These are phyloP conservation scores for Lamprologus callipterus DNA, from an alignment of 2,113 vertebrate species.

Conservation along the genomic window DNA sequence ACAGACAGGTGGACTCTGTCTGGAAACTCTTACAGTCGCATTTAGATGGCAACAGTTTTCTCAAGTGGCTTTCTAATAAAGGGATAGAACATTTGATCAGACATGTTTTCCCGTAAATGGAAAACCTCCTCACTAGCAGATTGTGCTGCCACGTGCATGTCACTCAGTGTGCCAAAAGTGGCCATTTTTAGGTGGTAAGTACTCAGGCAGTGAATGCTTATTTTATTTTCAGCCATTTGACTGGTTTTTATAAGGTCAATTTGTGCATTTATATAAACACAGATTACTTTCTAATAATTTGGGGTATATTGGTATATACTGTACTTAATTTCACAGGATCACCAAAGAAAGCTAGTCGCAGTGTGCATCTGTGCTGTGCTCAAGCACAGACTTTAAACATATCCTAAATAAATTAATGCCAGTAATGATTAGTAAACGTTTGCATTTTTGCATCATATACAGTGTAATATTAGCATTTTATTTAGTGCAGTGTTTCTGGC, in stretches of 20 bases:
- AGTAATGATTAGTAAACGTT: background rate
- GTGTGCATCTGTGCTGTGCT: background rate
- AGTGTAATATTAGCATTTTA: background rate
- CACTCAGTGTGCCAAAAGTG: background rate
- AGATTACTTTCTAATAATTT: background rate
- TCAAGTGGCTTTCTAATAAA: slow-evolving; percentile 2
- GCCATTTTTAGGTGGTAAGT: background rate
- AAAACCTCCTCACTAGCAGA: background rate
- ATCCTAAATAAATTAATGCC: background rate
- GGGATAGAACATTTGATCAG: slow-evolving; percentile 19
- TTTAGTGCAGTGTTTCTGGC: background rate
- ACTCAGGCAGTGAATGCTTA: background rate
- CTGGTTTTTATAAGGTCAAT: background rate
- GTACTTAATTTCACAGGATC: background rate
- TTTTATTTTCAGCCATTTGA: background rate
- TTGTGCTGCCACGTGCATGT: background rate
- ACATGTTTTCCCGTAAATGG: slow-evolving; percentile 1
- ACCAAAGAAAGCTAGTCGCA: background rate
- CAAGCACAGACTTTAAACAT: background rate
- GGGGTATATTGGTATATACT: background rate
- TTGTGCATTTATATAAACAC: background rate
- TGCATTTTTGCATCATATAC: background rate
- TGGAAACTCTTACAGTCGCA: slow-evolving; percentile 42
- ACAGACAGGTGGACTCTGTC: slow-evolving; percentile 67
- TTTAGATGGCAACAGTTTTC: slow-evolving; percentile 21